Base-by-base conservation (phyloP, 2,113 vertebrate genomes). In the Grallaria varia region DNA sequence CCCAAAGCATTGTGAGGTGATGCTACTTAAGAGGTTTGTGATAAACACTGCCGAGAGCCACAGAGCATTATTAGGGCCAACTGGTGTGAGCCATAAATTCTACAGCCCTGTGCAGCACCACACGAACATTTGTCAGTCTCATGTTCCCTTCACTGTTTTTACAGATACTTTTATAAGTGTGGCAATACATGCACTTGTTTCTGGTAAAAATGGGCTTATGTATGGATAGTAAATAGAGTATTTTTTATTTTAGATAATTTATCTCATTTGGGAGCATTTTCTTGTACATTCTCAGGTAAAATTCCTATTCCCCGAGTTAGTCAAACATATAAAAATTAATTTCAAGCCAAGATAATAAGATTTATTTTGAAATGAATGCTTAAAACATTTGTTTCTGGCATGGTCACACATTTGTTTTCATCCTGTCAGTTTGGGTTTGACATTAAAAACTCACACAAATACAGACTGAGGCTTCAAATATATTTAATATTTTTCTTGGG, bases 371-470 rank as follows among this genome's bases (percentile, higher is more conserved):
- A 94, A 82, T 0, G 2, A 76, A 91, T 73, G 81, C 33, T 81
- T 58, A 75, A 92, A 87, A 86, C 59, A 67, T 92, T 95, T 97
- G 50, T 72, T 89, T 92, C 44, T 91, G 93, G 77, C 88, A 92
- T 92, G 88, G 91, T 64, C 89, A 94, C 69, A 94, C 89, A 95
- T 91, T 95, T 95, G 93, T 93, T 95, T 95, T 91, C 84, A 89
- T 95, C 77, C 66, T 95, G 89, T 89, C 95, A 93, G 59, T 82
- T 95, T 93, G 67, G 58, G 40, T 93, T 94, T 91, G 93, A 96
- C 75, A 91, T 94, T 78, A 95, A 93, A 95, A 88, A 88, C 71
- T 93, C 79, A 85, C 92, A 93, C 75, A 93, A 73, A 82, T 78
- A 87, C 49, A 72, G 83, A 89, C 40, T 69, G 53, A 73, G 53